Evolutionary conservation across 1,140 invertebrate genomes (phyloP), one percentile per base, ranked within the genome.

Genomic region (Coptotermes formosanus): DNA sequence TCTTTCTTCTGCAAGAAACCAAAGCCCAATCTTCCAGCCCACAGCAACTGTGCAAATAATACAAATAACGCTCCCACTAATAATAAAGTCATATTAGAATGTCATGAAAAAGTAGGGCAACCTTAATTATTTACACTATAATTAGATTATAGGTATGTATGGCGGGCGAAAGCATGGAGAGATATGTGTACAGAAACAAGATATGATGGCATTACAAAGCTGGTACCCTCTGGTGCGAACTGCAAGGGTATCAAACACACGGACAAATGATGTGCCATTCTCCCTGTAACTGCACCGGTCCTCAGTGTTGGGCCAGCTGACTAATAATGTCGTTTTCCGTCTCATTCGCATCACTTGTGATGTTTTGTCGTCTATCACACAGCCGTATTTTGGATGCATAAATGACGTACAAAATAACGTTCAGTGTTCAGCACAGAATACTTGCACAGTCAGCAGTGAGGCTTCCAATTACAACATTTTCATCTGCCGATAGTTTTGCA

Each of bases 191-290:
- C 19, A 55, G 52, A 55, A 55, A 55, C 16, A 55, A 55, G 25
- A 16, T 30, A 30, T 30, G 64, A 30, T 25, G 64, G n/a, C 6
- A 75, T 30, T 75, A 14, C 25, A 8, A 30, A 25, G 64, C 30
- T 75, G 64, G 25, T 14, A 25, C 14, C 64, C 64, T 25, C n/a
- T 30, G 25, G 25, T 75, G 64, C n/a, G 64, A 75, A 75, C 1
- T 75, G 64, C 4, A 75, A 75, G n/a, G 30, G n/a, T 30, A 30
- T 30, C 64, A 30, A 30, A 75, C 25, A 75, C 25, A 30, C 19
- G n/a, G 64, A 75, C 64, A 75, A 75, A 75, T 75, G 64, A 75
- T 75, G 64, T 75, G 64, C 64, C 64, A 75, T 9, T 25, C 64
- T 0, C 64, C 21, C 64, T 9, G n/a, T 75, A 75, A 75, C 25